Conservation (phyloP, 2,888 invertebrate genomes). For the Clepsis dumicolana region DNA sequence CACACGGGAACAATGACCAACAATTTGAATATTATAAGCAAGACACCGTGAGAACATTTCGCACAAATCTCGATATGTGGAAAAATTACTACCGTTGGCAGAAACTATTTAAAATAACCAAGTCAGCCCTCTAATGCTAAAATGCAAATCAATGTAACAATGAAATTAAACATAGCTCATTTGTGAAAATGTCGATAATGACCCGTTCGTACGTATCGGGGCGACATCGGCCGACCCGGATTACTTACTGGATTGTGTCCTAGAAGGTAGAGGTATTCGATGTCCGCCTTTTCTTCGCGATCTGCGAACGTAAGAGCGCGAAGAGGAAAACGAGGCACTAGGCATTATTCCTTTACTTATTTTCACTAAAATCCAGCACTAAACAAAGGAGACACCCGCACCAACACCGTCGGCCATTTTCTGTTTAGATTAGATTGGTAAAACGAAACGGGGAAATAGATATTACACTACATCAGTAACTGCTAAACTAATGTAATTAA, state of each 20-base stretch:
- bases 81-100: conserved; percentile 34
- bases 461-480: conserved; percentile 71
- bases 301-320: conserved; percentile 96
- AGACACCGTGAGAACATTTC: conserved; percentile 56
- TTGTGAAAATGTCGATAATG: conserved; percentile 68
- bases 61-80: conserved; percentile 46
- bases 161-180: conserved; percentile 55
- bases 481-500: conserved; percentile 56
- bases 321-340: conserved; percentile 97
- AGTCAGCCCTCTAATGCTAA: conserved; percentile 17
- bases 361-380: conserved; percentile 86
- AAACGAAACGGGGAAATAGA: conserved; percentile 79
- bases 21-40: conserved; percentile 59
- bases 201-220: conserved; percentile 71
- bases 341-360: conserved; percentile 92
- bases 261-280: conserved; percentile 93
- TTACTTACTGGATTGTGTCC: conserved; percentile 93
- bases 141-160: conserved; percentile 21
- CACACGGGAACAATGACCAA: conserved; percentile 70
- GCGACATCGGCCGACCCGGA: conserved; percentile 81
- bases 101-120: conserved; percentile 9
- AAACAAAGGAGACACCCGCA: conserved; percentile 94
- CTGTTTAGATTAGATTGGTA: conserved; percentile 88
- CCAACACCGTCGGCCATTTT: conserved; percentile 94
- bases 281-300: conserved; percentile 96